Evolutionary conservation across 2,113 vertebrate species (phyloP).

Genomic region (Lophochroa leadbeateri): DNA sequence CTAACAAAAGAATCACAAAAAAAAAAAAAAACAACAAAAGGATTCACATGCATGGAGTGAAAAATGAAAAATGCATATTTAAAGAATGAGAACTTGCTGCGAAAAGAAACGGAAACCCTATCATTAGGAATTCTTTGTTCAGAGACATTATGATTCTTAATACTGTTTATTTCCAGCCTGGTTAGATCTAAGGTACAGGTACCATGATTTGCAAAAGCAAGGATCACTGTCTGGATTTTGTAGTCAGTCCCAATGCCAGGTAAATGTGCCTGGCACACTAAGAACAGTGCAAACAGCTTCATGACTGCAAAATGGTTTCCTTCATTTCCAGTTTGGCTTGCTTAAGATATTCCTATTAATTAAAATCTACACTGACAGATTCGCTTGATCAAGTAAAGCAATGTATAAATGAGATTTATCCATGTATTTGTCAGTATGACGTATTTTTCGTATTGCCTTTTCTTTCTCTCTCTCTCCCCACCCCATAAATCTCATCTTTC

Average conservation of each 20-base stretch:
- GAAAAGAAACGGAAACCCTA: background rate
- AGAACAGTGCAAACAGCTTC: background rate
- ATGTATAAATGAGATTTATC: background rate
- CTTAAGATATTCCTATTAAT: background rate
- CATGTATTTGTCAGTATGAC: background rate
- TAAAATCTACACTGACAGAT: background rate
- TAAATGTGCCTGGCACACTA: background rate
- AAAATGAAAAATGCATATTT: background rate
- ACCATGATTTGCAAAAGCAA: background rate
- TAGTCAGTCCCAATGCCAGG: background rate
- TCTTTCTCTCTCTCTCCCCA: fast-evolving
- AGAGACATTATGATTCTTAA: background rate
- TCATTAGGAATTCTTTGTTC: fast-evolving
- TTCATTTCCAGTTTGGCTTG: background rate
- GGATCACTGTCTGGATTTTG: background rate
- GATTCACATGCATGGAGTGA: background rate
- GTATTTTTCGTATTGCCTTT: background rate
- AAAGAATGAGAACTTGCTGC: background rate
- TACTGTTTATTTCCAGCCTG: background rate
- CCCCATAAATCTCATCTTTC: background rate
- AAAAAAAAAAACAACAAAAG: background rate
- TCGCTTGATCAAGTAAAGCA: background rate
- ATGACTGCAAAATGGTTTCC: background rate
- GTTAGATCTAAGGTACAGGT: background rate
- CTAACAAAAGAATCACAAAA: background rate